phyloP scores from a whole-genome alignment of 2,888 invertebrate species.

The Trachelus iudaicus region DNA sequence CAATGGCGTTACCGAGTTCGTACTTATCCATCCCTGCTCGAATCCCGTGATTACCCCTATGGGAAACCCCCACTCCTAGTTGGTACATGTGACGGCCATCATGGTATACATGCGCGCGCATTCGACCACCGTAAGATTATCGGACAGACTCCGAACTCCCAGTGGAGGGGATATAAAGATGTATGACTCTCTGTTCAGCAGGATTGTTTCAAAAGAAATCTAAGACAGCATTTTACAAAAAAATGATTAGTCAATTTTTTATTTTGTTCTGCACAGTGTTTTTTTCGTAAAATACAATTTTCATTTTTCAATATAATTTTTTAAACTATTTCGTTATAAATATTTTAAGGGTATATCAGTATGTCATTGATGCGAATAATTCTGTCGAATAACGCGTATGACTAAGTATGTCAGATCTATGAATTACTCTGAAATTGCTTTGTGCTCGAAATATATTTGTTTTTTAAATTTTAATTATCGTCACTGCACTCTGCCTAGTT shows the following conservation, averaged over 20 bases:
- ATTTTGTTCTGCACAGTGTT: not conserved
- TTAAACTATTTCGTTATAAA: not conserved
- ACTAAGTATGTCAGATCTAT: not conserved
- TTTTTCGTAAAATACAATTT: not conserved
- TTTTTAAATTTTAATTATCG: not conserved
- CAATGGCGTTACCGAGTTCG: slow-evolving; percentile 50
- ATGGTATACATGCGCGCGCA: slow-evolving; percentile 56
- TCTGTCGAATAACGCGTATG: not conserved
- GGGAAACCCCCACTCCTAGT: slow-evolving; percentile 22
- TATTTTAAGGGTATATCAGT: not conserved
- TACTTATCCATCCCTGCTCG: slow-evolving; percentile 52
- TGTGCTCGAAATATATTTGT: not conserved
- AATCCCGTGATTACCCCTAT: slow-evolving; percentile 38
- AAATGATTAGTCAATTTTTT: not conserved
- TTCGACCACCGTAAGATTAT: slow-evolving; percentile 9
- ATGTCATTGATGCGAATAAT: not conserved
- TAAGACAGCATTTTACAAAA: not conserved
- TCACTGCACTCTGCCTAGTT: not conserved
- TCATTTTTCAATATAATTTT: not conserved
- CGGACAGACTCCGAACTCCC: not conserved
- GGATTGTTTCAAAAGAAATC: not conserved
- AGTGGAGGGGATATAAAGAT: not conserved
- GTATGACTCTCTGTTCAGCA: not conserved
- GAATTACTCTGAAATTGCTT: not conserved
- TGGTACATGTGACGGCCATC: slow-evolving; percentile 51